These are phyloP conservation scores for Telenomus remus DNA, from an alignment of 1,140 invertebrate species.

Conservation along the genomic window DNA sequence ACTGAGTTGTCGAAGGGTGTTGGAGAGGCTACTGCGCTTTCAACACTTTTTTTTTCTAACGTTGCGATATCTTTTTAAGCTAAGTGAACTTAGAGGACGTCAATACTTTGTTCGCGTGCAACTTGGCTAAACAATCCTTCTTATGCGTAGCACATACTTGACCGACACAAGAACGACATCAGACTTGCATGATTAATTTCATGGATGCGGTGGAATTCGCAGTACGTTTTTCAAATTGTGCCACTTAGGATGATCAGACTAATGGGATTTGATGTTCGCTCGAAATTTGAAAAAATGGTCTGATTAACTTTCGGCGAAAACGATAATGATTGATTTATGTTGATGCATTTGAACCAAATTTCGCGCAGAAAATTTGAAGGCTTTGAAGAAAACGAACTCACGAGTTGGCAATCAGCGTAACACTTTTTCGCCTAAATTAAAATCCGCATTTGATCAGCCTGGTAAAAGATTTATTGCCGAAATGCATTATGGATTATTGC, in stretches of 20 bases:
- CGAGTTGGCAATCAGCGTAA: no score
- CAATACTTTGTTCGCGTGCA: constrained; percentile 47
- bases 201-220: constrained; percentile 24
- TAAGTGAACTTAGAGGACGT: constrained; percentile 48
- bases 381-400: no score
- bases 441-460: no score
- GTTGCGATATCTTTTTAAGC: constrained; percentile 21
- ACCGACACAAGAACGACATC: constrained; percentile 14
- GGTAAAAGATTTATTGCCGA: no score
- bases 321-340: no score
- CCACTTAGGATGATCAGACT: neutral
- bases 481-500: no score
- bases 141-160: constrained; percentile 35
- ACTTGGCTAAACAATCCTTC: constrained; percentile 20
- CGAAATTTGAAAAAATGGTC: no score
- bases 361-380: no score
- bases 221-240: constrained; percentile 15
- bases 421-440: no score
- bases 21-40: constrained; percentile 1
- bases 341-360: no score
- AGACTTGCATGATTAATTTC: constrained; percentile 41
- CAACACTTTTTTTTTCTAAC: constrained; percentile 13
- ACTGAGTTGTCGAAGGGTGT: constrained; percentile 1
- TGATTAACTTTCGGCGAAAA: no score
- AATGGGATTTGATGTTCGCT: no score